These are phyloP conservation scores for Acropternis orthonyx DNA, from an alignment of 2,797 vertebrate genomes.

Conservation along the genomic window DNA sequence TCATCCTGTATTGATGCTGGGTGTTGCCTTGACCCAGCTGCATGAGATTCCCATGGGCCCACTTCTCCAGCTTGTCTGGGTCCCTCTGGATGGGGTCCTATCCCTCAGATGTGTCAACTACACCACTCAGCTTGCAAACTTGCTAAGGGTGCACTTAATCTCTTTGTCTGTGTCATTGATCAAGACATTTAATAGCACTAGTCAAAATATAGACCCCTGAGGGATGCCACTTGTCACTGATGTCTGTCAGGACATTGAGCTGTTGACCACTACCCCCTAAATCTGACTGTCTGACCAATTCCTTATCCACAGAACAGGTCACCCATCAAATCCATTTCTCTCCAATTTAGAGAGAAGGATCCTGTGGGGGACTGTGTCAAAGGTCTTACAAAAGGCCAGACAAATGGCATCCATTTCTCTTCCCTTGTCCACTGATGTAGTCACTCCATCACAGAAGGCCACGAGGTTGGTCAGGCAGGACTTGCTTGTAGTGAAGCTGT, in stretches of 20 bases:
- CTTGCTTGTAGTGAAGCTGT: neutral
- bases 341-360: neutral
- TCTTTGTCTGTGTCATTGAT: neutral
- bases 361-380: neutral
- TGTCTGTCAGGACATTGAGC: neutral
- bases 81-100: neutral
- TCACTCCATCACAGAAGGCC: neutral
- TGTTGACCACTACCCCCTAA: neutral
- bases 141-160: neutral
- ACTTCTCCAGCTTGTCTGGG: neutral
- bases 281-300: neutral
- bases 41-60: neutral
- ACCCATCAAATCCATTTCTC: neutral
- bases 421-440: neutral
- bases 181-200: neutral
- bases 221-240: neutral
- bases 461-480: neutral
- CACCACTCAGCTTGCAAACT: neutral
- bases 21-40: neutral
- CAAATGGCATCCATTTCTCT: neutral
- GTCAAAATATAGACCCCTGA: neutral
- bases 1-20: neutral
- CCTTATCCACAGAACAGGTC: neutral
- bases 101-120: neutral
- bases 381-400: neutral